These are phyloP conservation scores for Pterocles burchelli DNA, from an alignment of 2,113 vertebrate species.

Conservation along the genomic window DNA sequence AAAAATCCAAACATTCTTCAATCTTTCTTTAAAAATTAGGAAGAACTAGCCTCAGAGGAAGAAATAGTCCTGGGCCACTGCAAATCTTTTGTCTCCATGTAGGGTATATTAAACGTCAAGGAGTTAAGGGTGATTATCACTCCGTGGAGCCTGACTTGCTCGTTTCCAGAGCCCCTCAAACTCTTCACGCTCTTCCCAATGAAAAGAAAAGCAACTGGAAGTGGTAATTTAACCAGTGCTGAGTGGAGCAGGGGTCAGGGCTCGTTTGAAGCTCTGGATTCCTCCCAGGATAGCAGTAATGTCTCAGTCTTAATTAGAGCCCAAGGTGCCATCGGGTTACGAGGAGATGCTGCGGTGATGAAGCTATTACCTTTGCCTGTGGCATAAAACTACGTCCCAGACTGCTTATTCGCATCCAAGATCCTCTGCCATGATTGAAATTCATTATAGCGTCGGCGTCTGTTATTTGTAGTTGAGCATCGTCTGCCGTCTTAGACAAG, in stretches of 20 bases:
- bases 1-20: not conserved
- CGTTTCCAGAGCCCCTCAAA: not conserved
- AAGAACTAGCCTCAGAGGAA: not conserved
- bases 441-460: not conserved
- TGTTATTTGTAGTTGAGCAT: not conserved
- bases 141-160: not conserved
- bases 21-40: not conserved
- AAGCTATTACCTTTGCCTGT: not conserved
- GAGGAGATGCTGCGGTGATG: not conserved
- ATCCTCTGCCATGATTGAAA: not conserved
- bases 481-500: not conserved
- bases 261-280: not conserved
- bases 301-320: not conserved
- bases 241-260: not conserved
- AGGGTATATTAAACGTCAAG: not conserved
- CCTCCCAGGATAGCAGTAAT: not conserved
- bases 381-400: not conserved
- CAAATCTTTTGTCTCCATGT: rapidly evolving
- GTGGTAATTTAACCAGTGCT: not conserved
- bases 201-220: not conserved
- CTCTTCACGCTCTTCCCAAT: not conserved
- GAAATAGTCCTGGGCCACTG: rapidly evolving
- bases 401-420: not conserved
- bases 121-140: not conserved
- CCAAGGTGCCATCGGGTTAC: not conserved